These are phyloP conservation scores for Aplocera efformata DNA, from an alignment of 2,888 invertebrate species.

Conservation along the genomic window DNA sequence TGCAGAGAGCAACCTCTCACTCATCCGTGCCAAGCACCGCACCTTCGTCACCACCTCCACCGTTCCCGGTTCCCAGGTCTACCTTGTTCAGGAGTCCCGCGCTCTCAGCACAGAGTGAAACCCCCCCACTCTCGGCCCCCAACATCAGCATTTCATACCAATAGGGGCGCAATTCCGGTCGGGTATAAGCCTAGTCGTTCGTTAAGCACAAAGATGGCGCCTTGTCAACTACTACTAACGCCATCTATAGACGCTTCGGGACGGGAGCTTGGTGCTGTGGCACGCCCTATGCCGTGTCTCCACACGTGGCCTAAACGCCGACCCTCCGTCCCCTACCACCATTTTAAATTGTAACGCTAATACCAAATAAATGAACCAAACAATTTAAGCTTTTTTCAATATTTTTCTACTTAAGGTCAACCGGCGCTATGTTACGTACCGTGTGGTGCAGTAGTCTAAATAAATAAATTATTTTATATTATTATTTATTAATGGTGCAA, in stretches of 20 bases:
- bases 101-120: constrained; percentile 78
- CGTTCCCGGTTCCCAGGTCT: constrained; percentile 94
- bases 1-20: constrained; percentile 95
- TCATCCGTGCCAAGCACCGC: constrained; percentile 99
- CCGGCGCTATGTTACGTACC: constrained; percentile 61
- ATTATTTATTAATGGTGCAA: constrained; percentile 77
- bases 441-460: constrained; percentile 67
- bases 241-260: constrained; percentile 50
- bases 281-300: constrained; percentile 75
- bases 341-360: constrained; percentile 59
- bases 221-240: constrained; percentile 36
- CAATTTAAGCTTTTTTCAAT: constrained; percentile 67
- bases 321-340: constrained; percentile 62
- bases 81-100: constrained; percentile 92
- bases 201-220: constrained; percentile 57
- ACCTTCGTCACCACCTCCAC: constrained; percentile 97
- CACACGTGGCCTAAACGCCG: constrained; percentile 59
- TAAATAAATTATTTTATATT: constrained; percentile 75
- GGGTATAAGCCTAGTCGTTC: constrained; percentile 78
- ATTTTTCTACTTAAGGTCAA: constrained; percentile 69
- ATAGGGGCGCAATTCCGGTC: constrained; percentile 74
- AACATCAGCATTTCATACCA: constrained; percentile 69
- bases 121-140: constrained; percentile 47
- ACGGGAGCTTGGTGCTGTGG: constrained; percentile 67
- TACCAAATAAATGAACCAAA: constrained; percentile 75